Evolutionary conservation across 2,113 vertebrate species (phyloP), one percentile per base, ranked within the genome.

Genomic region (Mungos mungo): DNA sequence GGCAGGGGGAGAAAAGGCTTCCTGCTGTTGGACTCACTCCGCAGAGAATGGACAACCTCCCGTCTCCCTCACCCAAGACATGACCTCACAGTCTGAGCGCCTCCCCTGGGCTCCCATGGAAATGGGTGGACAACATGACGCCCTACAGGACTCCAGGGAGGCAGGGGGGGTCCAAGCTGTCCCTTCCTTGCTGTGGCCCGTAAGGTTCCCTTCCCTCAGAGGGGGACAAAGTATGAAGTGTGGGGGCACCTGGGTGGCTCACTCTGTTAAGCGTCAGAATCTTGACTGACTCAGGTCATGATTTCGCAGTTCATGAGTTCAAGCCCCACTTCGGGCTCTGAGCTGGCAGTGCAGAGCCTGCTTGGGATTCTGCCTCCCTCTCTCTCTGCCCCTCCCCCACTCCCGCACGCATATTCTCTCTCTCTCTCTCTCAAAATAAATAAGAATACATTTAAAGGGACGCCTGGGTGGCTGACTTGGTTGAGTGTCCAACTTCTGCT

Each of bases 81-180:
- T 2, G 50, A 15, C 10, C 45, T 19, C 4, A 19, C 21, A 72
- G 79, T 63, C 71, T 41, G 69, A 69, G 35, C 2, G 7, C 31
- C 35, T 29, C 35, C 45, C 80, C 33, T 25, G 80, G 60, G 45
- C 66, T 41, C 31, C 41, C 9, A 0, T 21, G 63, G 69, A 63
- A 81, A 31, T 3, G 15, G 25, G 27, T 9, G 8, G 23, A 13
- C 7, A 8, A 27, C 2, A 12, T 5, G 3, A 5, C 15, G 21
- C 52, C 47, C 29, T 6, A 2, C 0, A 13, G 45, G 57, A 27
- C 6, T 63, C 77, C 71, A 54, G 33, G 31, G 57, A 68, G 47
- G 7, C 19, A 29, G 21, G 23, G 1, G 0, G 63, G 50, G 41
- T 8, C 38, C 50, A 47, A 27, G 57, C 72, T 60, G 31, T 47